Base-by-base conservation (phyloP, 2,113 vertebrate genomes). In the Oncorhynchus tshawytscha region DNA sequence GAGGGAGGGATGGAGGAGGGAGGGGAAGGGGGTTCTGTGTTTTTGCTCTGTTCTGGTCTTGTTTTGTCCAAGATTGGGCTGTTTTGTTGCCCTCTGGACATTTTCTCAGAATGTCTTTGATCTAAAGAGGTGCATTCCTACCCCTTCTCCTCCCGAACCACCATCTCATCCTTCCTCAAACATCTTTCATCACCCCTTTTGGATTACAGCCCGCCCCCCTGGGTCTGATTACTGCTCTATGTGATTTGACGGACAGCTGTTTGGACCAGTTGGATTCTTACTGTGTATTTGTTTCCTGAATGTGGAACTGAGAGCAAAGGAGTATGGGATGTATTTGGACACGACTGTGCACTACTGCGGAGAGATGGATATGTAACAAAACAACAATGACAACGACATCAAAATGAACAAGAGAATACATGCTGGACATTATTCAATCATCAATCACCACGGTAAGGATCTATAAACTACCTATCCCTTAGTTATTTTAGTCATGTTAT, bases 81-180 rank as follows among this genome's bases (percentile, higher is more conserved):
- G 84, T 86, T 85, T 77, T 78, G 70, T 74, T 88, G 81, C 82
- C 90, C 92, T 91, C 79, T 85, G 91, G 92, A 93, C 87, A 74
- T 27, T 85, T 90, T 77, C 86, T 72, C 82, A 91, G 93, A 94
- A 88, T 83, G 92, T 94, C 83, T 93, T 84, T 89, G 86, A 90
- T 91, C 82, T 78, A 81, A 75, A 85, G 82, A 90, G 86, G 86
- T 85, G 77, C 68, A 78, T 83, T 86, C 78, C 81, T 73, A 78
- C 80, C 82, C 84, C 29, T 24, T 22, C 79, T 84, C 80, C 87
- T 87, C 86, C 84, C 82, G 62, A 83, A 84, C 75, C 51, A 65
- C 78, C 78, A 79, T 68, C 67, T 70, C 31, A 76, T 66, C 78
- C 57, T 57, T 67, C n/a, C 13, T 78, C 68, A 82, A 87, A 86